A percentile compares a stretch with the other conserved stretches of the same genome.
Evolutionary conservation across 2,888 invertebrate genomes (phyloP).

Genomic region (Lathronympha strigana): DNA sequence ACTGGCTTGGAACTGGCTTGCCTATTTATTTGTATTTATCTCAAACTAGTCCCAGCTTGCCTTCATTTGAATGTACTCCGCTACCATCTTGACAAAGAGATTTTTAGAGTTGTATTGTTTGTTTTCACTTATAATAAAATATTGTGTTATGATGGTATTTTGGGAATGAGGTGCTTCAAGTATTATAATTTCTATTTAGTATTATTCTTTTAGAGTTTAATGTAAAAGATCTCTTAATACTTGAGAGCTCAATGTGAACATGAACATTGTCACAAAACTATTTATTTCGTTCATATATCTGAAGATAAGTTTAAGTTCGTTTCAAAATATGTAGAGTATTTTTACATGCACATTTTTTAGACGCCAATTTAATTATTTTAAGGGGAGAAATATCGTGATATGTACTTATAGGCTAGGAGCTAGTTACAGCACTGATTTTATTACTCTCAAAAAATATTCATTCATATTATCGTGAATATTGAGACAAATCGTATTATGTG

Average conservation of each 20-base stretch:
- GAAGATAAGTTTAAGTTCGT: too few relatives aligned
- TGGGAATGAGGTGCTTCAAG: too few relatives aligned
- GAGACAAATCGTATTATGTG: neutral
- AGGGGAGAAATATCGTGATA: conserved; percentile 1
- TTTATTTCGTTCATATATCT: conserved; percentile 1
- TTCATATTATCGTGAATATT: neutral
- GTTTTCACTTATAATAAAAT: too few relatives aligned
- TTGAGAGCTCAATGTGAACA: conserved; percentile 8
- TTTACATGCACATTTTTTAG: conserved; percentile 7
- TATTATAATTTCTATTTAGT: conserved; percentile 31
- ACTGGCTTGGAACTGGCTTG: too few relatives aligned
- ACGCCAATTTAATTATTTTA: neutral
- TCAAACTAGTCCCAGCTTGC: too few relatives aligned
- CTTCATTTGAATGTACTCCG: too few relatives aligned
- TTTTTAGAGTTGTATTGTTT: too few relatives aligned
- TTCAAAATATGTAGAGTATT: too few relatives aligned
- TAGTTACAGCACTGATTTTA: neutral
- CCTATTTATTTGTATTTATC: too few relatives aligned
- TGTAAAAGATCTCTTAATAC: conserved; percentile 32
- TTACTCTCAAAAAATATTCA: too few relatives aligned
- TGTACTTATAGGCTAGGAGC: conserved; percentile 5
- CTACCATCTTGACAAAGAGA: too few relatives aligned
- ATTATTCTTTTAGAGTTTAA: conserved; percentile 6
- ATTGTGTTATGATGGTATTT: too few relatives aligned
- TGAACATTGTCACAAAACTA: conserved; percentile 9